Conservation (phyloP, 2,113 vertebrate species). For the Tricholaema leucomelas region DNA sequence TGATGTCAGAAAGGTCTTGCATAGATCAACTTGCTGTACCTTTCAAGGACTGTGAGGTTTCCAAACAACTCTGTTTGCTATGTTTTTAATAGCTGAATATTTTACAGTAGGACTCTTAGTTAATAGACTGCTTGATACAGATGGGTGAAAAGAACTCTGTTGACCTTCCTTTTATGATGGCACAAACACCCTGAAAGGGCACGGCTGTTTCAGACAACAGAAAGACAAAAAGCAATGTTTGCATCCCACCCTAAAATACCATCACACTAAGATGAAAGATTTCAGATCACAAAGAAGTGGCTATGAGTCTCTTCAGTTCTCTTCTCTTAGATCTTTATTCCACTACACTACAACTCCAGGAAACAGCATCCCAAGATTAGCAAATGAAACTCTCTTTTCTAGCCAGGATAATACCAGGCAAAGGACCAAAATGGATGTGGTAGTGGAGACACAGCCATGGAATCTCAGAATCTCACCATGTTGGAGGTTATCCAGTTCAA, state of each 20-base stretch:
- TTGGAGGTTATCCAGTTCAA: too few species aligned
- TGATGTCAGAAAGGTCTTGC: background rate
- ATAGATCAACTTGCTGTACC: background rate
- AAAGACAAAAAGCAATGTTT: background rate
- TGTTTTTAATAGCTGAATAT: background rate
- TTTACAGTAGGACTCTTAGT: background rate
- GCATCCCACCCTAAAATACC: background rate
- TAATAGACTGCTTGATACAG: background rate
- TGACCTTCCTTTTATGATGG: background rate
- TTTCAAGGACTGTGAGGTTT: background rate
- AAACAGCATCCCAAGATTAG: background rate
- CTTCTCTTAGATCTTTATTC: background rate
- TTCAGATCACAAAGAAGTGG: background rate
- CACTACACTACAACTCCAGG: background rate
- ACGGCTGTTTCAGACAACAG: background rate
- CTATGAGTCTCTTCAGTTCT: background rate
- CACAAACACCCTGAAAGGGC: background rate
- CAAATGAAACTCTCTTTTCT: background rate
- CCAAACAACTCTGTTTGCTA: background rate
- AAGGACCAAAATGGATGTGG: background rate
- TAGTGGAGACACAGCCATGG: background rate
- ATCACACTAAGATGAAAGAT: background rate
- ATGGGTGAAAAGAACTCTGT: background rate
- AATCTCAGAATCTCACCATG: too few species aligned
- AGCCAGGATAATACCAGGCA: accelerated